Evolutionary conservation across 2,797 vertebrate species (phyloP), one percentile per base, ranked within the genome.

Genomic region (Cuculus canorus): DNA sequence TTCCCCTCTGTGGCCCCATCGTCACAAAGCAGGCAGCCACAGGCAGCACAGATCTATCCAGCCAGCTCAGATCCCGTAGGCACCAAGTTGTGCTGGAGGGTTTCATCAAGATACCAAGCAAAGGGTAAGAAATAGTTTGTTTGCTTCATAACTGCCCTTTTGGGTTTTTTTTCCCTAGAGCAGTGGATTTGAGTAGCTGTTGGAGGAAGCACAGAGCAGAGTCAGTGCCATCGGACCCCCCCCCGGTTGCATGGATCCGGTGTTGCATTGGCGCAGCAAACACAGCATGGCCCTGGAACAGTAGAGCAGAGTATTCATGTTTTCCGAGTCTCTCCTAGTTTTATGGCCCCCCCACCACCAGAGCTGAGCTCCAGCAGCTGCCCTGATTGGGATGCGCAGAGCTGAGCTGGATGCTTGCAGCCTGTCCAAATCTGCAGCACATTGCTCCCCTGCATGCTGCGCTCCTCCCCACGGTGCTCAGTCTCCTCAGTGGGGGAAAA

Each of bases 311-410:
- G 27, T 3, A 27, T 27, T 82, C 7, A 1, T 47, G 45, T 77
- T 94, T 93, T 63, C 52, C 8, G 11, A 61, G 80, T 56, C 18
- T 82, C 27, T 27, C 69, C 47, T 47, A 72, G 30, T 61, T 72
- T 84, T 69, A 43, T 0, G 4, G 37, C 39, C 45, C 5, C 1
- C 0, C 12, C 2, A 5, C 48, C 4, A 2, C 19, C 4, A 8
- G 33, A 45, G 45, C 33, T 25, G 32, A 22, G 71, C 23, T 73
- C 50, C 4, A 2, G 73, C 77, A 90, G 61, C 88, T 5, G 4
- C 66, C 30, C 50, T 52, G 68, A 25, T 21, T 1, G 45, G 43
- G 86, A 81, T 11, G 53, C 50, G 54, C 68, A 25, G n/a, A 61
- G 53, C 82, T 91, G 86, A 87, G 77, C 81, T 39, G 88, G 77